Percentiles rank a stretch among this genome's conserved stretches.
These are phyloP conservation scores for Ericerus pela DNA, from an alignment of 1,140 invertebrate genomes.

Conservation along the genomic window DNA sequence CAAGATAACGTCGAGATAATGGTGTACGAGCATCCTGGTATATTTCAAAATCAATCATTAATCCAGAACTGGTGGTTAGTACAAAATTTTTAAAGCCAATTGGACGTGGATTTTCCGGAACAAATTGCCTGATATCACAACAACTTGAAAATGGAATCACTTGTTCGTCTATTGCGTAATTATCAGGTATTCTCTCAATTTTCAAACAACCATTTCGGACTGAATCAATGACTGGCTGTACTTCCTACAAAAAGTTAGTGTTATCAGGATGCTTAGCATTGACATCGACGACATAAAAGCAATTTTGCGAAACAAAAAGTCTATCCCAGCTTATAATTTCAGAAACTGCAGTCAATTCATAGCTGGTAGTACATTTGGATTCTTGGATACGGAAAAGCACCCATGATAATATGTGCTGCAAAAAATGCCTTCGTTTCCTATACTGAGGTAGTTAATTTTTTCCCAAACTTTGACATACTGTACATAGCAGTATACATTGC, in stretches of 20 bases:
- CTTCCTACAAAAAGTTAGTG: slow-evolving; percentile 12
- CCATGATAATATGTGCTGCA: slow-evolving; percentile 16
- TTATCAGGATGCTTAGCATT: not conserved
- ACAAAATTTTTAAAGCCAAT: slow-evolving; percentile 23
- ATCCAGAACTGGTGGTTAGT: slow-evolving; percentile 18
- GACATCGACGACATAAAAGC: slow-evolving; percentile 9
- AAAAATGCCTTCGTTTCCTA: slow-evolving; percentile 16
- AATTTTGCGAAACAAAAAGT: slow-evolving; percentile 12
- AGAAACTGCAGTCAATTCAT: not conserved
- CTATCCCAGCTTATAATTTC: slow-evolving; percentile 12
- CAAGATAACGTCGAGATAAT: slow-evolving; percentile 14
- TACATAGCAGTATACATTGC: slow-evolving; percentile 14
- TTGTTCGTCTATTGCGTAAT: slow-evolving; percentile 23
- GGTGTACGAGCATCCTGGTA: slow-evolving; percentile 16
- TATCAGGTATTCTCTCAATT: not conserved
- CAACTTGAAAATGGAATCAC: slow-evolving; percentile 23
- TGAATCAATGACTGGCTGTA: slow-evolving; percentile 13
- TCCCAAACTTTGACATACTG: slow-evolving; percentile 10
- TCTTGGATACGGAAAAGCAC: slow-evolving; percentile 3
- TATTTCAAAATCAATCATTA: slow-evolving; percentile 25
- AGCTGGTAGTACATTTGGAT: slow-evolving; percentile 12
- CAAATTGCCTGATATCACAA: slow-evolving; percentile 20
- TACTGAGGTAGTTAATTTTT: slow-evolving; percentile 8
- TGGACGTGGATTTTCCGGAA: slow-evolving; percentile 23
- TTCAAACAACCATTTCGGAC: not conserved